Conservation (phyloP, 2,113 vertebrate genomes). For the Dipodomys merriami region DNA sequence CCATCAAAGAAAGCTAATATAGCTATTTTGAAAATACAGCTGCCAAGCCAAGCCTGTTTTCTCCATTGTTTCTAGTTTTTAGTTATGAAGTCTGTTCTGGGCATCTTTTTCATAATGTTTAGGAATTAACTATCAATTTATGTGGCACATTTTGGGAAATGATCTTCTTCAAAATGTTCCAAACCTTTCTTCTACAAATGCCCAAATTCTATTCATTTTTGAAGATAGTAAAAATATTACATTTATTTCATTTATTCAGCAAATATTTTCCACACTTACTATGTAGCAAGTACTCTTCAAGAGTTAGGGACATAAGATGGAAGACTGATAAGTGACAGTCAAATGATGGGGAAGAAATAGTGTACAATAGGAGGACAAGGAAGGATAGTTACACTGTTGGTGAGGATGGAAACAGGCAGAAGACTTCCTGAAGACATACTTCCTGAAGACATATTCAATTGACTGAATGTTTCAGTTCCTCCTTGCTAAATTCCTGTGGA, state of each 20-base stretch:
- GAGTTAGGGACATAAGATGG: not conserved
- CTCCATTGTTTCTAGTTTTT: not conserved
- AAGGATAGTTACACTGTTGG: not conserved
- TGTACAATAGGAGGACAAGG: not conserved
- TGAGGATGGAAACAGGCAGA: not conserved
- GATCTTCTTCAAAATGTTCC: conserved; percentile 40
- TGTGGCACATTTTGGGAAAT: conserved; percentile 13
- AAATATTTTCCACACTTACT: conserved; percentile 39
- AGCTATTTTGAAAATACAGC: conserved; percentile 18
- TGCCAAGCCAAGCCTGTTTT: not conserved
- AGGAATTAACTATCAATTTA: conserved; percentile 37
- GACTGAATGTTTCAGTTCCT: not conserved
- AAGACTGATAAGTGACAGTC: not conserved
- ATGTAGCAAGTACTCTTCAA: not conserved
- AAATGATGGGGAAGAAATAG: conserved; percentile 9
- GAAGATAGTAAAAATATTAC: conserved; percentile 24
- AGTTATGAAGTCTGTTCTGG: not conserved
- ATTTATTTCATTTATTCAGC: conserved; percentile 57
- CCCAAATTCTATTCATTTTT: conserved; percentile 27
- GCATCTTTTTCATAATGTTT: conserved; percentile 6
- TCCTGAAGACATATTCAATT: not conserved
- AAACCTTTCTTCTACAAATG: not conserved
- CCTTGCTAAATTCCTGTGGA: not conserved
- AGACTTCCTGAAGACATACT: not conserved
- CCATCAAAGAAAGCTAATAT: conserved; percentile 22